A percentile compares a stretch with the other conserved stretches of the same genome.
phyloP scores from a whole-genome alignment of 2,797 vertebrate species.

The Hemibagrus guttatus region DNA sequence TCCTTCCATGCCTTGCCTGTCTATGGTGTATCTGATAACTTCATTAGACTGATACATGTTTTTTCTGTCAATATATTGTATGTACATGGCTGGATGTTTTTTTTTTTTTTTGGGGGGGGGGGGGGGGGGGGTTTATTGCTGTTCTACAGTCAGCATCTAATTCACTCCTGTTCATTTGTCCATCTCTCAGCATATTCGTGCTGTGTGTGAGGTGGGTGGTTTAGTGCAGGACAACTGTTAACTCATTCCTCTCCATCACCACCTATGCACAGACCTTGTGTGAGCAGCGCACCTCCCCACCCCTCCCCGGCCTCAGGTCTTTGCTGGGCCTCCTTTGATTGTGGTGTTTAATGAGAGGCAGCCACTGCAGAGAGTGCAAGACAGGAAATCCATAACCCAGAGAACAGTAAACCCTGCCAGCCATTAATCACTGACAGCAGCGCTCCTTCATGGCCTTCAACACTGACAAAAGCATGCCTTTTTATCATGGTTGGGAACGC shows the following conservation, averaged over 20 bases:
- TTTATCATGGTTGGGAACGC: slow-evolving; percentile 54
- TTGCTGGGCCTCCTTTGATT: slow-evolving; percentile 58
- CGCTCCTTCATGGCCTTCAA: slow-evolving; percentile 61
- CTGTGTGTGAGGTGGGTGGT: slow-evolving; percentile 30
- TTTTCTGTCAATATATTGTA: slow-evolving; percentile 50
- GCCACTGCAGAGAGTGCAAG: slow-evolving; percentile 59
- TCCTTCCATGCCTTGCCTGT: slow-evolving; percentile 47
- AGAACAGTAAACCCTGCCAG: slow-evolving; percentile 64
- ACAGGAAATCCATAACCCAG: slow-evolving; percentile 65
- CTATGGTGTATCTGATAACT: slow-evolving; percentile 53
- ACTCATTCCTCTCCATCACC: slow-evolving; percentile 44
- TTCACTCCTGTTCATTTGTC: slow-evolving; percentile 26
- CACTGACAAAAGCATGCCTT: slow-evolving; percentile 58
- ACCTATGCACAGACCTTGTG: slow-evolving; percentile 19
- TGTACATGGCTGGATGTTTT: slow-evolving; percentile 10
- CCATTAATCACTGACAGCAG: slow-evolving; percentile 63
- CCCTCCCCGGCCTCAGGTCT: slow-evolving; percentile 47
- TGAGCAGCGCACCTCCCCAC: slow-evolving; percentile 38
- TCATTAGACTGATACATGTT: slow-evolving; percentile 52
- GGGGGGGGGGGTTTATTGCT: slow-evolving; percentile 21
- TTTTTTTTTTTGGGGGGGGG: slow-evolving; percentile 34
- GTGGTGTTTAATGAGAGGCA: slow-evolving; percentile 64
- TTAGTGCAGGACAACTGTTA: slow-evolving; percentile 51
- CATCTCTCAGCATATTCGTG: slow-evolving; percentile 34
- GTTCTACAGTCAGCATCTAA: slow-evolving; percentile 36